Base-by-base conservation (phyloP, 2,797 vertebrate genomes). In the Pangasius sanitwongsei region DNA sequence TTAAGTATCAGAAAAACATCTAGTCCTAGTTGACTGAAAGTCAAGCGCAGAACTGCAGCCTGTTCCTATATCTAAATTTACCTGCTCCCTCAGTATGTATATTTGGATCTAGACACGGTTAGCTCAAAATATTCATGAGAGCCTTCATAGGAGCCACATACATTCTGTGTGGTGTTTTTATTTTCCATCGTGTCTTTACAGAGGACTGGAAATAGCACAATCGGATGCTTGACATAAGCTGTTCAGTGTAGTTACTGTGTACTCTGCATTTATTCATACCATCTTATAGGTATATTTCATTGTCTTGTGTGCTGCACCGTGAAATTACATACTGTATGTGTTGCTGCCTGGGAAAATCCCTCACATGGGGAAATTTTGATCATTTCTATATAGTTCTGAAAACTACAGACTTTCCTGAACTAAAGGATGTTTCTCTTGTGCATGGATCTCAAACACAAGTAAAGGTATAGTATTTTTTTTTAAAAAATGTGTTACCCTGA, bases 1-100 rank as follows among this genome's bases (percentile, higher is more conserved):
- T 87, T 93, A 91, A 90, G 86, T 92, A 92, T 81, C 89, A 93
- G 87, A 86, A 83, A 93, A 88, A 91, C 34, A 90, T 91, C 15
- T n/a, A n/a, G 70, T 89, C 91, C 77, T 89, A 89, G 91, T 37
- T 86, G 87, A 92, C 48, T 87, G 88, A 74, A 89, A 90, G 85
- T 86, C 74, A 78, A 78, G 87, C 65, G 88, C 74, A 89, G 78
- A 92, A 91, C 55, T 63, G n/a, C 37, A 80, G 87, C 81, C 87
- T 91, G 55, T 90, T 70, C 85, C 57, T 88, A 74, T 53, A 86
- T 85, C 86, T 92, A 87, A 89, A 89, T 91, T 89, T 88, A 72
- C 74, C 80, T 41, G 82, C 9, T 74, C 37, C 69, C 31, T 65
- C 16, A 6, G 83, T 6, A 85, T 4, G 80, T 89, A 88, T 83